A percentile compares a stretch with the other conserved stretches of the same genome.
These are phyloP conservation scores for Chaunax sp. DNA, from an alignment of 2,797 vertebrate species.

Conservation along the genomic window DNA sequence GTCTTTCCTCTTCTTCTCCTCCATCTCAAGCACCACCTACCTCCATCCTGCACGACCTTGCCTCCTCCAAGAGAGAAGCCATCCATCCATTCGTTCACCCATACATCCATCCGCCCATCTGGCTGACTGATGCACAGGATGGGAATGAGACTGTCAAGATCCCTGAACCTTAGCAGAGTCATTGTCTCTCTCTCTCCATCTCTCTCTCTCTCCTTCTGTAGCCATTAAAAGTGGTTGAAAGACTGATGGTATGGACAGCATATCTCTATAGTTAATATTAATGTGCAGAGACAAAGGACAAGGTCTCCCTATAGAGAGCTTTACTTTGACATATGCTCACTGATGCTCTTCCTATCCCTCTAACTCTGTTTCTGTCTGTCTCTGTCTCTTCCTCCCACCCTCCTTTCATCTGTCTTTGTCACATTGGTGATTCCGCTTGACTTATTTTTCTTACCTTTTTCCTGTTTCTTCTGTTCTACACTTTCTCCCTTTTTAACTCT, in stretches of 20 bases:
- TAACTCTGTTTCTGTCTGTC: constrained; percentile 51
- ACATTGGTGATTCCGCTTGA: constrained; percentile 37
- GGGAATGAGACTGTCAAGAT: constrained; percentile 80
- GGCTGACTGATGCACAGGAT: constrained; percentile 77
- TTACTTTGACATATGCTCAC: constrained; percentile 76
- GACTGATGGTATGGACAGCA: constrained; percentile 70
- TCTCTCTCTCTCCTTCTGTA: constrained; percentile 35
- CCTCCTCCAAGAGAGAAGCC: constrained; percentile 67
- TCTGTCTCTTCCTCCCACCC: constrained; percentile 22
- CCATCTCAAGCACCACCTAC: constrained; percentile 69
- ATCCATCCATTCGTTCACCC: constrained; percentile 72
- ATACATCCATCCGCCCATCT: constrained; percentile 72
- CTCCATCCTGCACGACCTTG: constrained; percentile 76
- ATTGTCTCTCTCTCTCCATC: constrained; percentile 44
- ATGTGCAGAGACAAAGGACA: constrained; percentile 77
- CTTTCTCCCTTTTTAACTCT: constrained; percentile 9
- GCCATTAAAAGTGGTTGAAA: constrained; percentile 68
- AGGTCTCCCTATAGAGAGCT: constrained; percentile 74
- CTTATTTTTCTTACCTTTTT: constrained; percentile 16
- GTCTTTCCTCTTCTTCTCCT: constrained; percentile 65
- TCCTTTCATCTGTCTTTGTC: constrained; percentile 41
- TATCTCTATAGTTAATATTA: constrained; percentile 79
- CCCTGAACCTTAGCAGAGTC: constrained; percentile 76
- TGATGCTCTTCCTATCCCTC: constrained; percentile 59
- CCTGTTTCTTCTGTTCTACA: constrained; percentile 5